Base-by-base conservation (phyloP, 2,113 vertebrate genomes). In the Vidua chalybeata region DNA sequence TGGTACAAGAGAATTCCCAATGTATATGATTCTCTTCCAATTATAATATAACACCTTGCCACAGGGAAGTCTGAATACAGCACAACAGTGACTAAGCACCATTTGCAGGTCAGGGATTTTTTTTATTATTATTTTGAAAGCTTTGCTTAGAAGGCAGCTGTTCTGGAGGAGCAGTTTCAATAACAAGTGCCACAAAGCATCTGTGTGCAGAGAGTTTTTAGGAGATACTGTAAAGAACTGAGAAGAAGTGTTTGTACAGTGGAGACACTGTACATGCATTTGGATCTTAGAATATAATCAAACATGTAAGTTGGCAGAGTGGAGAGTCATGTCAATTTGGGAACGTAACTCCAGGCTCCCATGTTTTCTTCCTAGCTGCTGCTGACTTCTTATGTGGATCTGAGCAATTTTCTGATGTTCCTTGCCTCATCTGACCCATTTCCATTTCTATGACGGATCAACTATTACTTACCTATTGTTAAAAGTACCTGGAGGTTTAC, bases 11-110 rank as follows among this genome's bases (percentile, higher is more conserved):
- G 63, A 55, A 66, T 89, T 84, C 75, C 31, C 52, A 69, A 15
- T 77, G 41, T 41, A 10, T 67, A 35, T 80, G 37, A 22, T 96
- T 87, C 55, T 82, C n/a, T 87, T 84, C 63, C 74, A 63, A 33
- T 58, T 43, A 27, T 78, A 71, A 63, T 74, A 16, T 28, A 89
- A 94, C 33, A 45, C 46, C 46, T 93, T 92, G 73, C 59, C 43
- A 80, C 52, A 15, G 8, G 72, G 62, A 84, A 67, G 62, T 81
- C 58, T 61, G 73, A 45, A 52, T 80, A 71, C 68, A 89, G n/a
- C 73, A 79, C 28, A 74, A 49, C 93, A 76, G 15, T 92, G 89
- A 96, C 89, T 94, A 97, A 96, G 81, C 84, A 97, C 24, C 37
- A 51, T 82, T 84, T 96, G 67, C 68, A 91, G 89, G 84, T 45